Conservation (phyloP, 2,888 invertebrate genomes). For the Rhogogaster chlorosoma region DNA sequence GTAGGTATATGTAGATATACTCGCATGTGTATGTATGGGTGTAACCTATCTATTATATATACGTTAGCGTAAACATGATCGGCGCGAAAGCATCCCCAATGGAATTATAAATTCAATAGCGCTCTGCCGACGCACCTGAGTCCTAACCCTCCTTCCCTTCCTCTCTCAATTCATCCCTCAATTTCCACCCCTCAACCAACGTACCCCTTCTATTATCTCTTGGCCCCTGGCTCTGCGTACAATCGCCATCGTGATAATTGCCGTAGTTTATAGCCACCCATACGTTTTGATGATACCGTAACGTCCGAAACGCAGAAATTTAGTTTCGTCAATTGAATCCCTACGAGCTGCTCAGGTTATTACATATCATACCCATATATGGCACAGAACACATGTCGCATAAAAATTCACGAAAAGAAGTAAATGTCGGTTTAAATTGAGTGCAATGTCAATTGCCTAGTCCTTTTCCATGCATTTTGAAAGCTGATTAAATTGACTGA, state of each 20-base stretch:
- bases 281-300: slow-evolving; percentile 49
- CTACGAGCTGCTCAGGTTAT: no score
- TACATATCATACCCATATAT: not conserved
- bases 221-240: slow-evolving; percentile 22
- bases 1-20: not conserved
- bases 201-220: slow-evolving; percentile 55
- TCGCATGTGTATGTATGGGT: not conserved
- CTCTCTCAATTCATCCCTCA: slow-evolving; percentile 37
- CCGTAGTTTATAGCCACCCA: slow-evolving; percentile 51
- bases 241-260: slow-evolving; percentile 68
- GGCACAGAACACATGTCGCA: not conserved
- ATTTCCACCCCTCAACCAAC: slow-evolving; percentile 47
- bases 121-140: slow-evolving; percentile 69
- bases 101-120: slow-evolving; percentile 73
- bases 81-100: slow-evolving; percentile 62
- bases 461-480: no score
- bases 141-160: slow-evolving; percentile 55
- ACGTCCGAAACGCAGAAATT: slow-evolving; percentile 56
- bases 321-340: not conserved
- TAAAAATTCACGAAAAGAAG: not conserved
- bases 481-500: no score
- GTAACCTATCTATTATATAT: slow-evolving; percentile 34
- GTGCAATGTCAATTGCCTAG: not conserved
- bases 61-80: slow-evolving; percentile 62
- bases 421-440: not conserved